Percentiles rank a stretch among this genome's conserved stretches.
phyloP scores from a whole-genome alignment of 2,888 invertebrate genomes.

The Phengaris arion region DNA sequence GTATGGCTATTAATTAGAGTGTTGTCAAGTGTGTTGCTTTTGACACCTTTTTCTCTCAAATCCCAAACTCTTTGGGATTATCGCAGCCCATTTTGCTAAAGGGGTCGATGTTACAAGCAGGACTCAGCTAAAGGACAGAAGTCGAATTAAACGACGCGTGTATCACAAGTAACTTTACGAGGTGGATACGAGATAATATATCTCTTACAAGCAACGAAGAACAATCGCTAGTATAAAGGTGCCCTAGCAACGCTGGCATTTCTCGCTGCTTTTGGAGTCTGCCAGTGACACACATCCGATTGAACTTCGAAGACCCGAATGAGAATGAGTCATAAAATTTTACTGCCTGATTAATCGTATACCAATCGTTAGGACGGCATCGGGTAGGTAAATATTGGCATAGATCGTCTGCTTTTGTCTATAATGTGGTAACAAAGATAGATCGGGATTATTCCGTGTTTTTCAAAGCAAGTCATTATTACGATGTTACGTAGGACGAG shows the following conservation, averaged over 20 bases:
- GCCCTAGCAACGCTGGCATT: constrained; percentile 4
- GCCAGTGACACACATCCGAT: constrained; percentile 23
- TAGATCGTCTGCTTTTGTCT: neutral
- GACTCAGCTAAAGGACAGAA: too few species aligned
- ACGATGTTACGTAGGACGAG: too few species aligned
- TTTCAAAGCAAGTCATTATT: too few species aligned
- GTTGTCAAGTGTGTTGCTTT: too few species aligned
- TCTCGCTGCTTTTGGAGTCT: constrained; percentile 18
- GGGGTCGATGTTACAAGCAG: too few species aligned
- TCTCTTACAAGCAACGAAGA: neutral
- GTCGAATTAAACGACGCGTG: too few species aligned
- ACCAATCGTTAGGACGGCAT: neutral
- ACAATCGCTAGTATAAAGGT: neutral
- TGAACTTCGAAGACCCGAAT: constrained; percentile 12
- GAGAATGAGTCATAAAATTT: constrained; percentile 20
- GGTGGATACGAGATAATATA: too few species aligned
- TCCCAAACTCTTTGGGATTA: too few species aligned
- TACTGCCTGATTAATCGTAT: neutral
- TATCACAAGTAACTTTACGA: too few species aligned
- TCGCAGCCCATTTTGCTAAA: too few species aligned
- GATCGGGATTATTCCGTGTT: neutral
- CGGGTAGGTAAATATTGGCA: constrained; percentile 5
- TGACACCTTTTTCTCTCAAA: too few species aligned
- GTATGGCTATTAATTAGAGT: too few species aligned
- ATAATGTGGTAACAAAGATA: neutral